A percentile compares a stretch with the other conserved stretches of the same genome.
phyloP scores from a whole-genome alignment of 2,113 vertebrate species.

The Pipra filicauda region DNA sequence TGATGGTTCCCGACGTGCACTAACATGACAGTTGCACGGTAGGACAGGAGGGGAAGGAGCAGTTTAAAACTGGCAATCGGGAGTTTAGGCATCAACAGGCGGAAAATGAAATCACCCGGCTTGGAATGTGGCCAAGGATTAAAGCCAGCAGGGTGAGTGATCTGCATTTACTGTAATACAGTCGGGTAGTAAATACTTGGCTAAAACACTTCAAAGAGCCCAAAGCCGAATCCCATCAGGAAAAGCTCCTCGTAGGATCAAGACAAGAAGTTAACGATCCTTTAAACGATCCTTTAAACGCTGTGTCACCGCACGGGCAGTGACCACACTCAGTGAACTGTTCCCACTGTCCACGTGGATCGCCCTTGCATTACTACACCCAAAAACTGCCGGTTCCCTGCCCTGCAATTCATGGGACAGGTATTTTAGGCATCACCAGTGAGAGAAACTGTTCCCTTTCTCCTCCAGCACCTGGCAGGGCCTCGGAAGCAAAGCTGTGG shows the following conservation, averaged over 20 bases:
- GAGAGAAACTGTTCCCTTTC: rapidly evolving
- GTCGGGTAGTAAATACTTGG: background rate
- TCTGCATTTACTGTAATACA: background rate
- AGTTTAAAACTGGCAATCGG: background rate
- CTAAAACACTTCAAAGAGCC: background rate
- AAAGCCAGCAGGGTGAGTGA: background rate
- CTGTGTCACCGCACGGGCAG: rapidly evolving
- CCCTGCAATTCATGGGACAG: background rate
- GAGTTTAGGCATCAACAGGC: background rate
- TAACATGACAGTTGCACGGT: background rate
- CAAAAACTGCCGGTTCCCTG: background rate
- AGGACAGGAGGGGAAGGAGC: background rate
- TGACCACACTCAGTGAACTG: rapidly evolving
- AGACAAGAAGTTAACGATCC: background rate
- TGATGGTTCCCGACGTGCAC: background rate
- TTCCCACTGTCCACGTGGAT: background rate
- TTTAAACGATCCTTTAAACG: background rate
- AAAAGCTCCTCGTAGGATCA: background rate
- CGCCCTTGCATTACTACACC: rapidly evolving
- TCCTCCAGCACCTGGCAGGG: background rate
- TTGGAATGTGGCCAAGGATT: background rate
- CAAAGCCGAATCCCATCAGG: background rate
- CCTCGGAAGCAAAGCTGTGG: background rate
- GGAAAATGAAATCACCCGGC: background rate
- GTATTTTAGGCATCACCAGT: background rate